Conservation (phyloP, 1,140 invertebrate species). For the Medauroidea extradentata region DNA sequence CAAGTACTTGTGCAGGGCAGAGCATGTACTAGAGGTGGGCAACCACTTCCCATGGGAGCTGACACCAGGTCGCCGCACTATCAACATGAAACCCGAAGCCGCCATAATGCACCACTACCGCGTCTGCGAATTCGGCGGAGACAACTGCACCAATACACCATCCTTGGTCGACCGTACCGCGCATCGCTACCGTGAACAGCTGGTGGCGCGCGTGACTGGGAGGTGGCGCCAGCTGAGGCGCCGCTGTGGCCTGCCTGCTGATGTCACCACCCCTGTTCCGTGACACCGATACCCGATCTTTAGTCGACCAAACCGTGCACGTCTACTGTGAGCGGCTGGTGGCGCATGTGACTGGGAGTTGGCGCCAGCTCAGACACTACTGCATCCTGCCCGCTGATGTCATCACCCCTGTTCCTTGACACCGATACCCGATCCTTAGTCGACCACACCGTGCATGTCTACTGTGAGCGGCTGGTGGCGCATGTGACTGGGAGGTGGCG, state of each 20-base stretch:
- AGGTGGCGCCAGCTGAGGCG: background rate
- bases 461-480: too few relatives aligned
- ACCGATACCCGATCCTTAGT: too few relatives aligned
- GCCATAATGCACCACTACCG: slow-evolving; percentile 91
- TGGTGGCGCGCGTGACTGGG: background rate
- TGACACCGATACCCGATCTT: too few relatives aligned
- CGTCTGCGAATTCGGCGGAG: slow-evolving; percentile 78
- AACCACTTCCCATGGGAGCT: slow-evolving; percentile 94
- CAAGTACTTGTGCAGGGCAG: slow-evolving; percentile 84
- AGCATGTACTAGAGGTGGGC: slow-evolving; percentile 78
- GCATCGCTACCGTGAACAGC: slow-evolving; percentile 51
- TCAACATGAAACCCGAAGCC: slow-evolving; percentile 73
- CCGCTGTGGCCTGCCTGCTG: background rate
- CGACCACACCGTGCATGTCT: too few relatives aligned
- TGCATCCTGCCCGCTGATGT: too few relatives aligned
- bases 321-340: too few relatives aligned
- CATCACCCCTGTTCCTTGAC: too few relatives aligned
- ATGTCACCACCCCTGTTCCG: too few relatives aligned
- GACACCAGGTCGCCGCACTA: slow-evolving; percentile 59
- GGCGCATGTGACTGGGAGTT: too few relatives aligned
- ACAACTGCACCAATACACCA: slow-evolving; percentile 74
- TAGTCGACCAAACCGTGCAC: too few relatives aligned
- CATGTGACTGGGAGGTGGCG: too few relatives aligned
- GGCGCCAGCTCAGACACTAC: too few relatives aligned
- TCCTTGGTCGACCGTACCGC: slow-evolving; percentile 64